Evolutionary conservation across 2,113 vertebrate genomes (phyloP).

Genomic region (Nothoprocta perdicaria): DNA sequence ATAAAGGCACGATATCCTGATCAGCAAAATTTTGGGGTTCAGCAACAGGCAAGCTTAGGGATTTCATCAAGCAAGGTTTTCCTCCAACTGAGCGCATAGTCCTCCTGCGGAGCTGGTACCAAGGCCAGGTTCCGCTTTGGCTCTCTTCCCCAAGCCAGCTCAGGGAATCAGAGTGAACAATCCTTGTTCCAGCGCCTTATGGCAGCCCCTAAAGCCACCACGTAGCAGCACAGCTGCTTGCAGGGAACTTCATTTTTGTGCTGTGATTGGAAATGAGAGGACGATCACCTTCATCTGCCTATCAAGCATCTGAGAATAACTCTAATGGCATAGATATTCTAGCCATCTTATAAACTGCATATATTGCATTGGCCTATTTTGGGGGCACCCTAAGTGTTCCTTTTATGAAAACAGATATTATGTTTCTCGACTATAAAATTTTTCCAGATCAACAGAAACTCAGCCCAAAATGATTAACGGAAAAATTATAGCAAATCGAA

Average conservation of each 20-base stretch:
- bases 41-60: conserved; percentile 30
- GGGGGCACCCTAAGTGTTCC: not conserved
- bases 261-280: not conserved
- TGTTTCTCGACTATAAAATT: not conserved
- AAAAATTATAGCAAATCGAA: not conserved
- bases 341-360: not conserved
- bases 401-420: not conserved
- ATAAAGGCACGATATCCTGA: not conserved
- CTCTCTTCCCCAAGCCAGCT: not conserved
- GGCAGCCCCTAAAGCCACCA: not conserved
- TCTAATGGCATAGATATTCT: not conserved
- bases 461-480: not conserved
- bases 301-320: not conserved
- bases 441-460: not conserved
- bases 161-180: not conserved
- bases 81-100: fast-evolving
- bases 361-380: not conserved
- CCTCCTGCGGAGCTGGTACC: not conserved
- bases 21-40: not conserved
- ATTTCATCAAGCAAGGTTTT: not conserved
- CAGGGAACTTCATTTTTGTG: not conserved
- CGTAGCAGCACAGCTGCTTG: fast-evolving
- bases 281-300: not conserved
- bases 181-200: not conserved
- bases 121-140: not conserved